Conservation (phyloP, 2,113 vertebrate genomes). For the Empidonax alnorum region DNA sequence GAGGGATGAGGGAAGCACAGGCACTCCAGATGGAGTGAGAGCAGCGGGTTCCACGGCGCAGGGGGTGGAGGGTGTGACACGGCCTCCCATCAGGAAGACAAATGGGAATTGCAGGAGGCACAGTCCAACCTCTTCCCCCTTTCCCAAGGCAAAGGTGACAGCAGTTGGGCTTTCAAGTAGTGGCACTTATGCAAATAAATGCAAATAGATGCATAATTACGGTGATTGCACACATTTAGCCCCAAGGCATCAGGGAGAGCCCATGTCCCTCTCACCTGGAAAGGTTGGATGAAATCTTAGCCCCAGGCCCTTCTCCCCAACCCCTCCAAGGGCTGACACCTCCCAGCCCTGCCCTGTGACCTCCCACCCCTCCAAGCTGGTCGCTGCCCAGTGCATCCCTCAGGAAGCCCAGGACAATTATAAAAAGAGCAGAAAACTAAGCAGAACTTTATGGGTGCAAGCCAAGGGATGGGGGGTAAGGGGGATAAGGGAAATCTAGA, state of each 20-base stretch:
- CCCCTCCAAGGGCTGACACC: background rate
- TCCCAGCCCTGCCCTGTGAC: background rate
- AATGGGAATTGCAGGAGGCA: background rate
- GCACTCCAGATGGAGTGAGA: background rate
- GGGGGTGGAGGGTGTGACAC: background rate
- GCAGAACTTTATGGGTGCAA: background rate
- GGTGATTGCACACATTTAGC: conserved; percentile 19
- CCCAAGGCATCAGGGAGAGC: background rate
- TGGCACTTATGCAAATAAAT: conserved; percentile 33
- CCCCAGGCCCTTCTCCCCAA: background rate
- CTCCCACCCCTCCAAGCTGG: background rate
- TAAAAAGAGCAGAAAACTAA: background rate
- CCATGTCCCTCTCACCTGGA: background rate
- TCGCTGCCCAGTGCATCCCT: background rate
- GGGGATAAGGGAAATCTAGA: background rate
- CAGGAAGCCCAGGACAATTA: background rate
- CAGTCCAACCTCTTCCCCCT: background rate
- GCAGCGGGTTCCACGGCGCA: rapidly evolving
- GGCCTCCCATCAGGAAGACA: background rate
- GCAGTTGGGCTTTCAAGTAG: conserved; percentile 19
- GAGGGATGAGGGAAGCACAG: background rate
- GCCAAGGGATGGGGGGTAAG: background rate
- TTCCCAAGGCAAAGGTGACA: conserved; percentile 22
- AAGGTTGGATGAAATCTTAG: background rate
- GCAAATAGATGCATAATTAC: conserved; percentile 37